Evolutionary conservation across 2,113 vertebrate species (phyloP), one percentile per base, ranked within the genome.

Genomic region (Zosterops lateralis): DNA sequence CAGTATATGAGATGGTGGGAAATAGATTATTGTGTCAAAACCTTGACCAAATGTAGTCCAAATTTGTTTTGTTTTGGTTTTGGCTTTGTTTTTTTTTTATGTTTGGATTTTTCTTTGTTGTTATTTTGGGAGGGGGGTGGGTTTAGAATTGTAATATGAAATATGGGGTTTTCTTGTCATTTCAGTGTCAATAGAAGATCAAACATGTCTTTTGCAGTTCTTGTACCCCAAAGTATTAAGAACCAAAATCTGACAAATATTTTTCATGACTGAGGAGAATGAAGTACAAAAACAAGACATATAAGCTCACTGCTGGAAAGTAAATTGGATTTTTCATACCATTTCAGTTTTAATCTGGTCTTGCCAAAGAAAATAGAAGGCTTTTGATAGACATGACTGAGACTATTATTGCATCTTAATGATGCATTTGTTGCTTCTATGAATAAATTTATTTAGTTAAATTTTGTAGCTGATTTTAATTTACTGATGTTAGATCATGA

Each of bases 391-490:
- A 58, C 3, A 5, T 83, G 61, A 60, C 32, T 62, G 68, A 73
- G 65, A 32, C 8, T 65, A 20, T 93, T 58, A 73, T 34, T 84
- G 38, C 4, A 3, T 77, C 28, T 71, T 87, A 85, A 61, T 62
- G 34, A 75, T 91, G 58, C n/a, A 77, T 89, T 84, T 14, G 22
- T 54, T 77, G 32, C 38, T 74, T 86, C 47, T 66, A 15, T 6
- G 6, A 76, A 80, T 21, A 80, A 65, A 80, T 40, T 14, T 28
- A 36, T 68, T 68, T 80, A 28, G 26, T 73, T 77, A 54, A 34
- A 47, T 66, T 89, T 70, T 92, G 32, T 47, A 66, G 17, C 34
- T 71, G 47, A 93, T 92, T 90, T 76, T 95, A 74, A 56, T 95
- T 90, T 92, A 50, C 42, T 77, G 68, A 34, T 66, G 11, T 53